Evolutionary conservation across 2,888 invertebrate species (phyloP).

Genomic region (Dicyrtoma fusca): DNA sequence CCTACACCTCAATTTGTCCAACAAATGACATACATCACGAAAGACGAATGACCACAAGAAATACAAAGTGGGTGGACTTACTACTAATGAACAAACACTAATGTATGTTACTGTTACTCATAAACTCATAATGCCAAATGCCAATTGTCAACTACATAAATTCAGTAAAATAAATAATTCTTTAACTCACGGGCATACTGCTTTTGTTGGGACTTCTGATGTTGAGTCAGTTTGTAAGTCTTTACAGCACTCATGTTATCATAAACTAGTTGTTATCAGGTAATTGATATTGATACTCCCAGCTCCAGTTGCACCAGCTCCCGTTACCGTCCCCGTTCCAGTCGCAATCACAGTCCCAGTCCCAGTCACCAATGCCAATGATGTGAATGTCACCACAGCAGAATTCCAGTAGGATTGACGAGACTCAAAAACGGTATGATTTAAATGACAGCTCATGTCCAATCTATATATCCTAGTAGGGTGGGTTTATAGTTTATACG

Average conservation of each 20-base stretch:
- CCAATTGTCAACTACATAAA: too few relatives aligned
- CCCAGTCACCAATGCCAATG: neutral
- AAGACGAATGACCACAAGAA: neutral
- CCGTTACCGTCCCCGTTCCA: neutral
- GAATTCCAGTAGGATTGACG: too few relatives aligned
- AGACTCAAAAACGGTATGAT: too few relatives aligned
- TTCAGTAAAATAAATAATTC: too few relatives aligned
- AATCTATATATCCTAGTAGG: too few relatives aligned
- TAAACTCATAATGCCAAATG: neutral
- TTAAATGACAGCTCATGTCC: conserved; percentile 12
- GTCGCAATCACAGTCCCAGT: neutral
- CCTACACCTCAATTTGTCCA: neutral
- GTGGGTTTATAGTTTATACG: too few relatives aligned
- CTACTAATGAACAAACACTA: too few relatives aligned
- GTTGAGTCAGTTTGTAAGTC: conserved; percentile 48
- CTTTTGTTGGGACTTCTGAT: conserved; percentile 50
- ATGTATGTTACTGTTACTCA: too few relatives aligned
- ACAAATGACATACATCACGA: neutral
- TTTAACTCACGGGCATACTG: conserved; percentile 48
- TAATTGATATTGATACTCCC: neutral
- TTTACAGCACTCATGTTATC: conserved; percentile 25
- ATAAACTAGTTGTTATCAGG: neutral
- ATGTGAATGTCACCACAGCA: neutral
- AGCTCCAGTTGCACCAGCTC: neutral
- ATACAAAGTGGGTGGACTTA: neutral